Conservation (phyloP, 1,140 invertebrate species). For the Atta texana region DNA sequence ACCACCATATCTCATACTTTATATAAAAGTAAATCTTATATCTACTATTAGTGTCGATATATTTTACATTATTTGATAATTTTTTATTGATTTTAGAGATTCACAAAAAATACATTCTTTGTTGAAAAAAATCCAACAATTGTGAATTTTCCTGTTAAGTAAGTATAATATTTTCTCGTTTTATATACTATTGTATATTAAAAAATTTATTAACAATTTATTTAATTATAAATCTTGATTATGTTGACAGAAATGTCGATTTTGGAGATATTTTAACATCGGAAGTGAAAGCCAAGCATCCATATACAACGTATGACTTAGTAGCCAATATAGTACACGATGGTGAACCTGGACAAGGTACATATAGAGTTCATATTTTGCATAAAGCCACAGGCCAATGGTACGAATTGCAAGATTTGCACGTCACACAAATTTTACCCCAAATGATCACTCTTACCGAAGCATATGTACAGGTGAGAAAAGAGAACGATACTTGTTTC, state of each 20-base stretch:
- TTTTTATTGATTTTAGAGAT: slow-evolving; percentile 89
- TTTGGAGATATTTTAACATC: slow-evolving; percentile 97
- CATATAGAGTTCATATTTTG: slow-evolving; percentile 97
- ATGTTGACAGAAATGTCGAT: slow-evolving; percentile 95
- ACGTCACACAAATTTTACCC: slow-evolving; percentile 98
- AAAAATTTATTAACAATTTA: slow-evolving; percentile 55
- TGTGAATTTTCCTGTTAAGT: slow-evolving; percentile 99
- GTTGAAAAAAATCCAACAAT: slow-evolving; percentile 99
- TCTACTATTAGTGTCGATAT: not conserved
- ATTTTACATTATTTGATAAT: slow-evolving; percentile 19
- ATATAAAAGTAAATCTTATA: slow-evolving; percentile 92
- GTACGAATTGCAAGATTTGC: slow-evolving; percentile 99
- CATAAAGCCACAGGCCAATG: slow-evolving; percentile 96
- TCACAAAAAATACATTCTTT: slow-evolving; percentile 99
- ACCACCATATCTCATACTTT: slow-evolving; percentile 98
- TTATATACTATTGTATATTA: slow-evolving; percentile 7
- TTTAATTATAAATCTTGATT: slow-evolving; percentile 21
- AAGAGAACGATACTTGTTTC: not conserved
- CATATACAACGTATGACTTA: slow-evolving; percentile 96
- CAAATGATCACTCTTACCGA: slow-evolving; percentile 99
- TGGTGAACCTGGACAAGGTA: slow-evolving; percentile 97
- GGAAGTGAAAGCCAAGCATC: slow-evolving; percentile 92
- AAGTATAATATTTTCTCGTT: slow-evolving; percentile 84
- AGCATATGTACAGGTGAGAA: slow-evolving; percentile 95
- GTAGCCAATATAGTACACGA: slow-evolving; percentile 99